Conservation (phyloP, 1,140 invertebrate genomes). For the Microplitis mediator region DNA sequence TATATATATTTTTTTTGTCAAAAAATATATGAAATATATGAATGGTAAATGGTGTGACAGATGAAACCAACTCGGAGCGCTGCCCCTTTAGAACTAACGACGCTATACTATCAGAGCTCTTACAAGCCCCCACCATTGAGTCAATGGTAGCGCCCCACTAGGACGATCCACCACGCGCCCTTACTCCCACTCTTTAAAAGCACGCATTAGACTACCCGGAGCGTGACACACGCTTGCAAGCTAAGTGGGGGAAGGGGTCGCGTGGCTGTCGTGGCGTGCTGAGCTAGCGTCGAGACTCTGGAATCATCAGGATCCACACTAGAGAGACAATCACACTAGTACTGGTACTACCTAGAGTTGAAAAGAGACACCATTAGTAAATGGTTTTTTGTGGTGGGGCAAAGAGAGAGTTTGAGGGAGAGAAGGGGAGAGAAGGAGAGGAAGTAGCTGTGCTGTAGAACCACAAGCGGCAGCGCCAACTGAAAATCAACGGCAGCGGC, state of each 20-base stretch:
- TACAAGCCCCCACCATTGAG: constrained; percentile 38
- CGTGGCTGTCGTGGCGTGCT: constrained; percentile 50
- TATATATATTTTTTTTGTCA: background rate
- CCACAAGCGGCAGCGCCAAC: background rate
- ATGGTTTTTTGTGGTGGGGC: background rate
- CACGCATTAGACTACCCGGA: constrained; percentile 53
- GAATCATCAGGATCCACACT: background rate
- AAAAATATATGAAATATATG: background rate
- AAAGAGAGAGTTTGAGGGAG: background rate
- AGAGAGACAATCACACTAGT: no score
- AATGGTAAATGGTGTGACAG: background rate
- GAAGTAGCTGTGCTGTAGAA: background rate
- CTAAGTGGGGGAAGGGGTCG: constrained; percentile 53
- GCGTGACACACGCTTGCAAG: constrained; percentile 52
- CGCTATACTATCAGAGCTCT: constrained; percentile 38
- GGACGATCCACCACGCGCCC: constrained; percentile 51
- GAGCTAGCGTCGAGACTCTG: constrained; percentile 21
- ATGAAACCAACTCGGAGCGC: constrained; percentile 39
- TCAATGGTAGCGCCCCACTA: constrained; percentile 28
- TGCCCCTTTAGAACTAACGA: constrained; percentile 55
- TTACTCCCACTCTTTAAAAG: constrained; percentile 46
- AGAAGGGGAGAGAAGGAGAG: background rate
- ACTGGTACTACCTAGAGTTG: no score
- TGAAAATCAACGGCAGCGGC: constrained; percentile 8
- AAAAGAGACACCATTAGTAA: no score